Evolutionary conservation across 2,888 invertebrate genomes (phyloP).

Genomic region (Pardosa pseudoannulata): DNA sequence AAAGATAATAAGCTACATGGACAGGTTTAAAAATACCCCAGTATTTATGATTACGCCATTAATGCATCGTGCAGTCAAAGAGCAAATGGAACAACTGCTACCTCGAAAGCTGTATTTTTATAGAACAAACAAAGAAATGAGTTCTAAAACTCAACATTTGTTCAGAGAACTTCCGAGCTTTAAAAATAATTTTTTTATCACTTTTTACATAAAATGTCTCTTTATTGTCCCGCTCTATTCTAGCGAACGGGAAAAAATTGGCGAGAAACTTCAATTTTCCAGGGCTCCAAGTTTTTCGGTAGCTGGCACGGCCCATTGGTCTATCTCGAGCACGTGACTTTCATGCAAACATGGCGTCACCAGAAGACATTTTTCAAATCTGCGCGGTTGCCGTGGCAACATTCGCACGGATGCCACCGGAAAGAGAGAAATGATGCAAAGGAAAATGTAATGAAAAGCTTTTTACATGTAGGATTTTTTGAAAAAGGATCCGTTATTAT

Average conservation of each 20-base stretch:
- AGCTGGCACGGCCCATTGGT: conserved; percentile 64
- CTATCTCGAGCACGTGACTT: conserved; percentile 64
- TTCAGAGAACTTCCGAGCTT: too few relatives aligned
- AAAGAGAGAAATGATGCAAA: conserved; percentile 69
- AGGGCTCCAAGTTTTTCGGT: conserved; percentile 69
- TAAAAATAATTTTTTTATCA: not conserved
- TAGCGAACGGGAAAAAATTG: conserved; percentile 64
- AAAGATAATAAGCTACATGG: too few relatives aligned
- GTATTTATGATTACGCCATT: too few relatives aligned
- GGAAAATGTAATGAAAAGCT: conserved; percentile 69
- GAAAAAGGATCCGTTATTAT: conserved; percentile 13
- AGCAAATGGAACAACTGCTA: too few relatives aligned
- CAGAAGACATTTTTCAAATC: conserved; percentile 69
- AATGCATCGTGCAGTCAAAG: too few relatives aligned
- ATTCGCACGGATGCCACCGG: conserved; percentile 68
- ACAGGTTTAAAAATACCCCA: too few relatives aligned
- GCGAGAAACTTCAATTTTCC: conserved; percentile 71
- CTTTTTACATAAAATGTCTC: conserved; percentile 58
- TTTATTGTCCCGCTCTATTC: conserved; percentile 68
- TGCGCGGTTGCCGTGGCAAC: conserved; percentile 62
- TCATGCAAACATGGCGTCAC: conserved; percentile 35
- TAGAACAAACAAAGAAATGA: too few relatives aligned
- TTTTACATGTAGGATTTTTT: conserved; percentile 63
- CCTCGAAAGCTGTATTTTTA: too few relatives aligned
- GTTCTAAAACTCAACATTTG: too few relatives aligned